These are phyloP conservation scores for Liolophura sinensis DNA, from an alignment of 1,140 invertebrate species.

Conservation along the genomic window DNA sequence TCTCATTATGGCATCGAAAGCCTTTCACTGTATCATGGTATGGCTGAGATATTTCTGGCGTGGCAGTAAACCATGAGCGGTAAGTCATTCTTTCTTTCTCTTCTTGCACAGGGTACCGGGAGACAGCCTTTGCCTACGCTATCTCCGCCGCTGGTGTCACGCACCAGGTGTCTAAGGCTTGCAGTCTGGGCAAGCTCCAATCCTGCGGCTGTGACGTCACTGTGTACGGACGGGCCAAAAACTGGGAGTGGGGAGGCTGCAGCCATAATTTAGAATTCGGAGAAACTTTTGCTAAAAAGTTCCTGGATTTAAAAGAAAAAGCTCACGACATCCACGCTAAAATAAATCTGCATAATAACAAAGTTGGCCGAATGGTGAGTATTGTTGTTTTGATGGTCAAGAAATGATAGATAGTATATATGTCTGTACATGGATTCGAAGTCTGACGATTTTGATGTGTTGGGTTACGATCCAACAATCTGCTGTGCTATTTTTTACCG, in stretches of 20 bases:
- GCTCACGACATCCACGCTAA: constrained; percentile 70
- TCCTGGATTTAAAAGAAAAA: constrained; percentile 84
- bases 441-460: too few relatives aligned
- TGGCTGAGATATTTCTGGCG: too few relatives aligned
- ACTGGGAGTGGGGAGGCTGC: constrained; percentile 93
- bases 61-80: too few relatives aligned
- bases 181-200: constrained; percentile 80
- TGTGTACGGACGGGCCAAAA: constrained; percentile 68
- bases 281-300: constrained; percentile 89
- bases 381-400: not conserved
- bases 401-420: too few relatives aligned
- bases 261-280: constrained; percentile 96
- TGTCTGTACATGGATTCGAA: too few relatives aligned
- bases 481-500: too few relatives aligned
- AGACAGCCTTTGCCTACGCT: constrained; percentile 62
- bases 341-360: constrained; percentile 71
- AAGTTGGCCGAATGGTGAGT: constrained; percentile 66
- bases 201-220: constrained; percentile 78
- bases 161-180: constrained; percentile 81
- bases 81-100: not conserved
- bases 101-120: constrained; percentile 62
- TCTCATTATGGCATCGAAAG: too few relatives aligned
- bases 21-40: too few relatives aligned
- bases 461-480: too few relatives aligned
- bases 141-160: constrained; percentile 84